Percentiles rank a stretch among this genome's conserved stretches.
Evolutionary conservation across 2,113 vertebrate genomes (phyloP).

Genomic region (Rhinoderma darwinii): DNA sequence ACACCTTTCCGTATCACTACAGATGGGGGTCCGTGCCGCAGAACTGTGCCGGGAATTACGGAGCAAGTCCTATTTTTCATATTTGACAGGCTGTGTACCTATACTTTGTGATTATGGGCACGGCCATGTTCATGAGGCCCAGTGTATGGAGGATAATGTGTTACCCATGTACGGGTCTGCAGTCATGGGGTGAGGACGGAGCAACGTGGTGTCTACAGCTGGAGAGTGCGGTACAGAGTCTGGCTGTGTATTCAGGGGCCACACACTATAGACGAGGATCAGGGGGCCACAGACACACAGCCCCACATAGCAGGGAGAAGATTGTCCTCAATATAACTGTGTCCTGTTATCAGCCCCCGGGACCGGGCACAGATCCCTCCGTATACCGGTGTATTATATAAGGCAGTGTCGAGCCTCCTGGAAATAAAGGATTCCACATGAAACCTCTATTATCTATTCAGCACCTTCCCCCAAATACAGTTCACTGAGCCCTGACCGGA

Average conservation of each 20-base stretch:
- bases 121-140: too few species aligned
- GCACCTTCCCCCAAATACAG: slow-evolving; percentile 1
- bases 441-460: slow-evolving; percentile 11
- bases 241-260: not conserved
- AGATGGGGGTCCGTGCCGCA: too few species aligned
- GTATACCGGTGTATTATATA: not conserved
- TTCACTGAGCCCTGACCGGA: slow-evolving; percentile 28
- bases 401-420: not conserved
- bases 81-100: too few species aligned
- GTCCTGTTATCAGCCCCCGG: not conserved
- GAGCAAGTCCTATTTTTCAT: too few species aligned
- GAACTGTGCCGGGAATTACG: too few species aligned
- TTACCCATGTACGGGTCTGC: too few species aligned
- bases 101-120: too few species aligned
- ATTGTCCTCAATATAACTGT: not conserved
- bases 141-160: too few species aligned
- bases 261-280: not conserved
- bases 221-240: not conserved
- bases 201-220: not conserved
- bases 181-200: not conserved
- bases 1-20: too few species aligned
- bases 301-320: not conserved
- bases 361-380: not conserved
- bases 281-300: too few species aligned
- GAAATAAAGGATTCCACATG: not conserved